Evolutionary conservation across 2,113 vertebrate species (phyloP).

Genomic region (Miniopterus natalensis): DNA sequence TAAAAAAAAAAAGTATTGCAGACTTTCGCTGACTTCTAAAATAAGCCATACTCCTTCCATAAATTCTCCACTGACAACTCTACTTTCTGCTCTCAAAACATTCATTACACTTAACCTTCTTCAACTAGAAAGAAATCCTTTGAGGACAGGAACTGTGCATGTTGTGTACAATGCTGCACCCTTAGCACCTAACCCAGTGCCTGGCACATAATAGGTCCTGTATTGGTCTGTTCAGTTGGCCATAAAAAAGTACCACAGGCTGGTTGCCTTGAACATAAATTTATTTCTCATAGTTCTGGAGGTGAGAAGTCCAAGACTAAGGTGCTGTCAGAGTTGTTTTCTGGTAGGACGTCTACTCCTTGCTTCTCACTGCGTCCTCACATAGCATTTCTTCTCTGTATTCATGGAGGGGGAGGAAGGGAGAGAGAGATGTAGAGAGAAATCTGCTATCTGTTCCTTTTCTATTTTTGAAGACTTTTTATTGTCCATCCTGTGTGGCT

Average conservation of each 20-base stretch:
- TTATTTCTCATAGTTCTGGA: neutral
- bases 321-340: neutral
- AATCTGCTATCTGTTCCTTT: neutral
- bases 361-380: neutral
- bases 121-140: neutral
- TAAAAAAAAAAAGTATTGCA: neutral
- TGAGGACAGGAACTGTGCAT: neutral
- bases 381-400: neutral
- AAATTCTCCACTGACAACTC: neutral
- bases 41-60: neutral
- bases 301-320: neutral
- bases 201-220: neutral
- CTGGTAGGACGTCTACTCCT: neutral
- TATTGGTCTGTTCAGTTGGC: neutral
- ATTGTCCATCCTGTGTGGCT: too few relatives aligned
- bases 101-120: neutral
- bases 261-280: neutral
- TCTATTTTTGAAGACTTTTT: neutral
- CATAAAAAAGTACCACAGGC: neutral
- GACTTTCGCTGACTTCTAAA: neutral
- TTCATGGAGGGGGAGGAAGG: neutral
- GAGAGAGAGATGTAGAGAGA: fast-evolving
- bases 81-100: neutral
- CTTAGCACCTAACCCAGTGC: neutral
- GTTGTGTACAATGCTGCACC: fast-evolving